phyloP scores from a whole-genome alignment of 2,113 vertebrate species.

The Varanus salvator region DNA sequence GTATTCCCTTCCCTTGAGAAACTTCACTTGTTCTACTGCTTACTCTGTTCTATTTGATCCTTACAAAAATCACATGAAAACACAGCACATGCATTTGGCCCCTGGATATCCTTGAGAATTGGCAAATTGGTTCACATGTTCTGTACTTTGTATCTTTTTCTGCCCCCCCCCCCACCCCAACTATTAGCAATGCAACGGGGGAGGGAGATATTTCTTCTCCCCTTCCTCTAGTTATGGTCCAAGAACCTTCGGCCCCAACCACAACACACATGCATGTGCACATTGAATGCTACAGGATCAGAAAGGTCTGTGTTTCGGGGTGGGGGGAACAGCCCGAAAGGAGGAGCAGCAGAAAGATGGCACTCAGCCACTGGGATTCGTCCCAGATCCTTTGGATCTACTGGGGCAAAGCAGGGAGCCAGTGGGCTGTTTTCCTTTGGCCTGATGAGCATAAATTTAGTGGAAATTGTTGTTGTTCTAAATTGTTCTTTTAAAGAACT shows the following conservation, averaged over 20 bases:
- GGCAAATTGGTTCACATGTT: slow-evolving; percentile 53
- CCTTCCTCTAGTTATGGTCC: slow-evolving; percentile 22
- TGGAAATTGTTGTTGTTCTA: no score
- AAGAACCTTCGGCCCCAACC: background rate
- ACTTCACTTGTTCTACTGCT: slow-evolving; percentile 18
- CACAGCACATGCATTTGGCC: slow-evolving; percentile 35
- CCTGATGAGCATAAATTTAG: slow-evolving; percentile 41
- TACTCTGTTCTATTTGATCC: background rate
- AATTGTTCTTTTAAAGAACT: no score
- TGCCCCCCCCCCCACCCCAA: background rate
- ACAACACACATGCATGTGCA: background rate
- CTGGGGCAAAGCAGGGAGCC: slow-evolving; percentile 14
- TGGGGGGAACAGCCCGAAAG: slow-evolving; percentile 14
- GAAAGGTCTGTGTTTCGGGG: background rate
- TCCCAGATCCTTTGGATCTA: background rate
- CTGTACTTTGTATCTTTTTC: slow-evolving; percentile 8
- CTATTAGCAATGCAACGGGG: slow-evolving; percentile 44
- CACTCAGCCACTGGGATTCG: background rate
- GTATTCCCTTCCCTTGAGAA: slow-evolving; percentile 27
- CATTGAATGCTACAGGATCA: slow-evolving; percentile 2
- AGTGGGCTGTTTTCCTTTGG: slow-evolving; percentile 32
- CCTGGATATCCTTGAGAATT: slow-evolving; percentile 54
- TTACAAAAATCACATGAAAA: slow-evolving; percentile 14
- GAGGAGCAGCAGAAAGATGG: slow-evolving; percentile 14
- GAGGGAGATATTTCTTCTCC: slow-evolving; percentile 49